phyloP scores from a whole-genome alignment of 2,797 vertebrate genomes.

The Brotula barbata region DNA sequence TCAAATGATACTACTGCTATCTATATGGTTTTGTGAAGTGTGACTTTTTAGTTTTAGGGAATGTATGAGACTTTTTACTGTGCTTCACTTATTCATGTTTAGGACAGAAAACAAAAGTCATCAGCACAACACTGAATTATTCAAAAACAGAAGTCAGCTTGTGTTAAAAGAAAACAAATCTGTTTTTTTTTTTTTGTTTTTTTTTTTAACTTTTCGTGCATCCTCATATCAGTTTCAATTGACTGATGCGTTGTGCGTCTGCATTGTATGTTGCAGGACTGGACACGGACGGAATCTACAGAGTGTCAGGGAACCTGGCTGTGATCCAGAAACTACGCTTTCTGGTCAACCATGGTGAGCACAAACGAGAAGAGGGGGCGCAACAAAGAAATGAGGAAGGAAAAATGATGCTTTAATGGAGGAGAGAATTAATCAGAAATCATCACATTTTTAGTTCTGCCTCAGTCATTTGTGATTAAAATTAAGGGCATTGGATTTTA shows the following conservation, averaged over 20 bases:
- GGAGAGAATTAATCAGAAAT: background rate
- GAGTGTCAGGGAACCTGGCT: slow-evolving; percentile 90
- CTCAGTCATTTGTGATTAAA: background rate
- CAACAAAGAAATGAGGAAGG: background rate
- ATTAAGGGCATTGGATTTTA: slow-evolving; percentile 4
- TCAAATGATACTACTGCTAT: too few species aligned
- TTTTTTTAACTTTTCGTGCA: too few species aligned
- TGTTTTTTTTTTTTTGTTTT: too few species aligned
- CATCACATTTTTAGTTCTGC: background rate
- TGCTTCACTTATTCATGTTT: slow-evolving; percentile 15
- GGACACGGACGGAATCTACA: slow-evolving; percentile 90
- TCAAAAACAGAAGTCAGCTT: slow-evolving; percentile 22
- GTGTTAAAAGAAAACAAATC: background rate
- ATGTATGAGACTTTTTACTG: too few species aligned
- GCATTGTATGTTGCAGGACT: slow-evolving; percentile 78
- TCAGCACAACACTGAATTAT: slow-evolving; percentile 31
- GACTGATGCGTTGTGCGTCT: background rate
- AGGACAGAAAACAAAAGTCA: slow-evolving; percentile 30
- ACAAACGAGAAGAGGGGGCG: background rate
- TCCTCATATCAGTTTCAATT: too few species aligned
- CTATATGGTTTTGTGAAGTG: too few species aligned
- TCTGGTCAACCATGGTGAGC: slow-evolving; percentile 89
- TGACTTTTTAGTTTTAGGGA: too few species aligned
- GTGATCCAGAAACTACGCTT: slow-evolving; percentile 93
- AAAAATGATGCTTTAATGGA: background rate